These are phyloP conservation scores for Druon quercuslanigerum DNA, from an alignment of 1,140 invertebrate genomes.

Conservation along the genomic window DNA sequence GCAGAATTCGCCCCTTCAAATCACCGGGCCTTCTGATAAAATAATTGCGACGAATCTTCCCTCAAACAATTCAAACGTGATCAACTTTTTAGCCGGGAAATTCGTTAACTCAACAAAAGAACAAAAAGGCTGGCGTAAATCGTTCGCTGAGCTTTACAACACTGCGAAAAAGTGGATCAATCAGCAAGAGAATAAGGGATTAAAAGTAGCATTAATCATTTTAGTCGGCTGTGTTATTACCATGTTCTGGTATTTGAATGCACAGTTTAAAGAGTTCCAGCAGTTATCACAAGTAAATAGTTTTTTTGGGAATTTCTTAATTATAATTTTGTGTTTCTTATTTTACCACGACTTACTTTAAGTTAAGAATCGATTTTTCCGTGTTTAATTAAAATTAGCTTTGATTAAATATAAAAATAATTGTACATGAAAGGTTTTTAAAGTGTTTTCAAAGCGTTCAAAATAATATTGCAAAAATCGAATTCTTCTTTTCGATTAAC, in stretches of 20 bases:
- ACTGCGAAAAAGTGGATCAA: slow-evolving; percentile 78
- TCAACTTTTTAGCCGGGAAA: slow-evolving; percentile 52
- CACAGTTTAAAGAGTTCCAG: slow-evolving; percentile 78
- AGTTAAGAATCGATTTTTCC: neutral
- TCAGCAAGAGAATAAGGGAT: slow-evolving; percentile 82
- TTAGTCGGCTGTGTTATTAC: slow-evolving; percentile 80
- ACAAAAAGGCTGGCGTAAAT: slow-evolving; percentile 53
- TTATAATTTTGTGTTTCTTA: no score
- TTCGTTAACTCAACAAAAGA: slow-evolving; percentile 42
- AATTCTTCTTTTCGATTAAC: neutral
- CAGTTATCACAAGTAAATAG: slow-evolving; percentile 79
- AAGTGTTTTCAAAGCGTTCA: neutral
- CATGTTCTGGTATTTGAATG: slow-evolving; percentile 83
- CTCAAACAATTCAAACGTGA: slow-evolving; percentile 56
- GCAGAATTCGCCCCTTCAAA: slow-evolving; percentile 74
- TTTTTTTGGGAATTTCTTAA: neutral
- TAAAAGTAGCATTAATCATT: slow-evolving; percentile 82
- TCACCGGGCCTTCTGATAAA: slow-evolving; percentile 76
- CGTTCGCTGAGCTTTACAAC: slow-evolving; percentile 49
- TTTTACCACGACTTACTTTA: no score
- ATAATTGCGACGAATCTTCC: slow-evolving; percentile 62
- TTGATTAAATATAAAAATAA: neutral
- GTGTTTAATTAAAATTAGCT: neutral
- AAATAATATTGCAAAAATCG: slow-evolving; percentile 21
- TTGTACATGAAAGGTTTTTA: no score